phyloP scores from a whole-genome alignment of 2,888 invertebrate species.

The Kryphioiulus occultus region DNA sequence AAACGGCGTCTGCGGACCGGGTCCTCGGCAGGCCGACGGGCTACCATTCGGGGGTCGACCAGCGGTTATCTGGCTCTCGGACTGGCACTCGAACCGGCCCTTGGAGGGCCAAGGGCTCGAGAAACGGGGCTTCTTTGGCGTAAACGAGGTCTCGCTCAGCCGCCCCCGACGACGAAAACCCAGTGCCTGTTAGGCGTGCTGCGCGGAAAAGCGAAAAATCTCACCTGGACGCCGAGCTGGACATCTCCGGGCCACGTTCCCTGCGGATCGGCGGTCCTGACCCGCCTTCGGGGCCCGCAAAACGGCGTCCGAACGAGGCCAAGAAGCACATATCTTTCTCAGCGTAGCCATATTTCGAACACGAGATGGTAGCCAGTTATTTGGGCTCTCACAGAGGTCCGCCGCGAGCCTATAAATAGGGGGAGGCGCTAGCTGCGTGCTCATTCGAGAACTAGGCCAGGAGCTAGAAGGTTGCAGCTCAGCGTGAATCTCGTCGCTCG shows the following conservation, averaged over 20 bases:
- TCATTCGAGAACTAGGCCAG: slow-evolving; percentile 9
- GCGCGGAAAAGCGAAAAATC: not conserved
- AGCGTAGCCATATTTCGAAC: slow-evolving; percentile 15
- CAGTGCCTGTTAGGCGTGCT: not conserved
- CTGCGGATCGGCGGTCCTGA: too few relatives aligned
- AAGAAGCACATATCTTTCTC: slow-evolving; percentile 42
- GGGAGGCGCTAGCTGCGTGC: not conserved
- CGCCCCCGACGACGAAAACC: not conserved
- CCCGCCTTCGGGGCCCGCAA: too few relatives aligned
- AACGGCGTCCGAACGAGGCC: not conserved
- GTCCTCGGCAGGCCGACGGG: not conserved
- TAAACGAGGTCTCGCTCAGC: not conserved
- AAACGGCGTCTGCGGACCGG: not conserved
- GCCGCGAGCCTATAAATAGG: slow-evolving; percentile 27
- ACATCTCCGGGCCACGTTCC: not conserved
- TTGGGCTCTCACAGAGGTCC: slow-evolving; percentile 46
- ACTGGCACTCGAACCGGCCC: not conserved
- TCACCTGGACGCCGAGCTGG: not conserved
- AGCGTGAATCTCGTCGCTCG: not conserved
- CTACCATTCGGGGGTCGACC: not conserved
- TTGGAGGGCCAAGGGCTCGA: not conserved
- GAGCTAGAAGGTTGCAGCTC: not conserved
- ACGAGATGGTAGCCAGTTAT: not conserved
- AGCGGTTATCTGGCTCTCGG: not conserved
- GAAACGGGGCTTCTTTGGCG: not conserved